A percentile compares a stretch with the other conserved stretches of the same genome.
Conservation (phyloP, 1,140 invertebrate species). For the Nomia melanderi region DNA sequence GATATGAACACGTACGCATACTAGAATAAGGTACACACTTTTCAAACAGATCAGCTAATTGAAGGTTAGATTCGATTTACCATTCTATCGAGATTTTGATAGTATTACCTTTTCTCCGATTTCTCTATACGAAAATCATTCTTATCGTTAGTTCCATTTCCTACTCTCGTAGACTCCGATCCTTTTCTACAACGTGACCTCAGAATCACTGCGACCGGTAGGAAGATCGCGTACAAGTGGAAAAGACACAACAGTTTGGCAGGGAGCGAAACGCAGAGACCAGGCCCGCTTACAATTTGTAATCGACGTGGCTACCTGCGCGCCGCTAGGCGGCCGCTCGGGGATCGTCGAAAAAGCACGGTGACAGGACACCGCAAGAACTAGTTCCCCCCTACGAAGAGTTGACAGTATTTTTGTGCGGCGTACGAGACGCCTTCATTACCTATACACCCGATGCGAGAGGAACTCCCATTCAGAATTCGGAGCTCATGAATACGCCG, state of each 20-base stretch:
- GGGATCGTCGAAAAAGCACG: constrained; percentile 64
- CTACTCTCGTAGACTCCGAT: background rate
- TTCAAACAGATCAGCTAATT: no score
- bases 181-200: background rate
- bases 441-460: constrained; percentile 68
- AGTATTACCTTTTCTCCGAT: no score
- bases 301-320: constrained; percentile 69
- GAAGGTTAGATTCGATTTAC: no score
- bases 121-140: no score
- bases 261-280: constrained; percentile 2
- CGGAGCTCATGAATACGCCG: constrained; percentile 73
- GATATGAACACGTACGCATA: no score
- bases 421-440: constrained; percentile 76
- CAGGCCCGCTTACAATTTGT: constrained; percentile 75
- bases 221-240: background rate
- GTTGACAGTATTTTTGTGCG: constrained; percentile 77
- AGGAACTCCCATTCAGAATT: constrained; percentile 71
- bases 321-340: constrained; percentile 63
- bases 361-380: constrained; percentile 67
- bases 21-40: no score
- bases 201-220: background rate
- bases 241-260: no score
- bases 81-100: no score
- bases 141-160: no score
- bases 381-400: constrained; percentile 61